Evolutionary conservation across 2,113 vertebrate species (phyloP).

Genomic region (Eretmochelys imbricata): DNA sequence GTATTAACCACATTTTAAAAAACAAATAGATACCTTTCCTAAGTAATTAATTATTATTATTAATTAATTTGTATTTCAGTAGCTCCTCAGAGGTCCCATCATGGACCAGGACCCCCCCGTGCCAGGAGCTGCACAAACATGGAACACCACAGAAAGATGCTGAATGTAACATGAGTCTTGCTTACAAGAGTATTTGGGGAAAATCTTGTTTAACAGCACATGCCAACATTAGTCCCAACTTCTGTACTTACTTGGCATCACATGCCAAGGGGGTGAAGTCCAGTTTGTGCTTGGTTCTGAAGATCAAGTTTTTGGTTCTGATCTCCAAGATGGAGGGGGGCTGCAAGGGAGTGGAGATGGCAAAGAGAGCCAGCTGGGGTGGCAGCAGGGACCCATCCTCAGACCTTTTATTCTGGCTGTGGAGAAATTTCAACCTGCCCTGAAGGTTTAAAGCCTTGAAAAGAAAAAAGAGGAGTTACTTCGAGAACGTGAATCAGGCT

Average conservation of each 20-base stretch:
- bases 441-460: slow-evolving; percentile 82
- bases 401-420: slow-evolving; percentile 76
- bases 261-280: slow-evolving; percentile 84
- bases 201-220: not conserved
- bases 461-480: not conserved
- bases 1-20: too few species aligned
- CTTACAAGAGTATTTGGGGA: not conserved
- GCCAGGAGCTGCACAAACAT: too few species aligned
- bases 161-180: not conserved
- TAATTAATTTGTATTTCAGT: not conserved
- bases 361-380: slow-evolving; percentile 79
- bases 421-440: slow-evolving; percentile 83
- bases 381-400: slow-evolving; percentile 71
- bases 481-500: not conserved
- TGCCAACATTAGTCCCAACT: not conserved
- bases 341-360: slow-evolving; percentile 83
- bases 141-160: too few species aligned
- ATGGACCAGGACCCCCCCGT: too few species aligned
- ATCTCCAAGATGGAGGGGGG: slow-evolving; percentile 81
- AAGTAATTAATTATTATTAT: too few species aligned
- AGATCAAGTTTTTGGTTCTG: slow-evolving; percentile 82
- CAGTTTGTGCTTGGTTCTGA: slow-evolving; percentile 85
- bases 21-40: too few species aligned
- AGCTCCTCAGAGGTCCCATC: not conserved
- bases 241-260: slow-evolving; percentile 78